phyloP scores from a whole-genome alignment of 2,888 invertebrate genomes.

The Drosophila multiciliata region DNA sequence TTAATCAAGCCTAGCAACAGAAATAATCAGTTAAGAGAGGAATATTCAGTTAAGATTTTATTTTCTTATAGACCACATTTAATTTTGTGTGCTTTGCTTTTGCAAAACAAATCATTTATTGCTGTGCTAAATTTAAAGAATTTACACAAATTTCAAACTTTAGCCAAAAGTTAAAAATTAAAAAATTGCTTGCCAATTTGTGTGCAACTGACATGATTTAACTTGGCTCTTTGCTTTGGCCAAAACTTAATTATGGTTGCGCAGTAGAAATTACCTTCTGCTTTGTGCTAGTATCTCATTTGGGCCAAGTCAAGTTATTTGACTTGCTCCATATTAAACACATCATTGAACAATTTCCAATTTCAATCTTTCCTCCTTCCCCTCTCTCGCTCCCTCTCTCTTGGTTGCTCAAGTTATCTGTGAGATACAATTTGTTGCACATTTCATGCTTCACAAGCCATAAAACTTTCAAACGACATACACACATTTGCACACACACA shows the following conservation, averaged over 20 bases:
- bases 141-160: not conserved
- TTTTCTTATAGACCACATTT: not conserved
- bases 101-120: not conserved
- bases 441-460: conserved; percentile 74
- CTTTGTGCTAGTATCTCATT: conserved; percentile 10
- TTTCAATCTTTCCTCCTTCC: not conserved
- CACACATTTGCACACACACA: conserved; percentile 2
- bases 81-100: not conserved
- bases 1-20: no score
- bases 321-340: conserved; percentile 38
- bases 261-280: not conserved
- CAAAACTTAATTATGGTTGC: not conserved
- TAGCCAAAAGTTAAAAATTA: not conserved
- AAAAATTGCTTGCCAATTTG: not conserved
- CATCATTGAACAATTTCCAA: conserved; percentile 25
- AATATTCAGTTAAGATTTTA: not conserved
- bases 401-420: conserved; percentile 16
- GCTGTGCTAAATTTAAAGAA: not conserved
- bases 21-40: not conserved
- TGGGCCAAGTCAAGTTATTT: conserved; percentile 30
- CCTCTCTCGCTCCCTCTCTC: not conserved
- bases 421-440: conserved; percentile 70
- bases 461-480: conserved; percentile 63
- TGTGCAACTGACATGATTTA: not conserved
- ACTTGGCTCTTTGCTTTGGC: not conserved